Percentiles rank a stretch among this genome's conserved stretches.
These are phyloP conservation scores for Sus cebifrons DNA, from an alignment of 2,797 vertebrate species.

Conservation along the genomic window DNA sequence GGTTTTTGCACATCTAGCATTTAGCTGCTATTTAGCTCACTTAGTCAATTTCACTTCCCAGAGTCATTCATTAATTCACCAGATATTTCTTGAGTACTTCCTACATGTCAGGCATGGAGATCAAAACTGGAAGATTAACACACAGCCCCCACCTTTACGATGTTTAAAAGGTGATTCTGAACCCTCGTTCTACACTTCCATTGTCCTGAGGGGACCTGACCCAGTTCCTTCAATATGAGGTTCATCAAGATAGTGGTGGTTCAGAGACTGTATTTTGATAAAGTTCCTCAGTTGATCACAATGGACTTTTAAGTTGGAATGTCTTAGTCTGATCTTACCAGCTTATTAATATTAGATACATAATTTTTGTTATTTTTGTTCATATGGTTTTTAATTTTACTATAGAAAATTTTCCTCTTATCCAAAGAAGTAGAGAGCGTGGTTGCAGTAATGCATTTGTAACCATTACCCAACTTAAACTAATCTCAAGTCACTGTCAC, in stretches of 20 bases:
- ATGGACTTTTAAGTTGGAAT: background rate
- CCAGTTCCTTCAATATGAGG: background rate
- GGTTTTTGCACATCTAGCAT: constrained; percentile 37
- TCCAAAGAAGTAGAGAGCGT: background rate
- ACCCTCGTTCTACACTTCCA: background rate
- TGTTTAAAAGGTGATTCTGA: constrained; percentile 19
- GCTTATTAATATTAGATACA: constrained; percentile 9
- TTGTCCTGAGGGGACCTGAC: background rate
- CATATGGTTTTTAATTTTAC: constrained; percentile 42
- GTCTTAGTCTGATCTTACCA: background rate
- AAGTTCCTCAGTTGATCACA: background rate
- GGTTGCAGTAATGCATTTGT: background rate
- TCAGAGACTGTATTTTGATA: background rate
- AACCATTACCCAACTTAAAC: background rate
- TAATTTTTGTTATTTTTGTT: constrained; percentile 49
- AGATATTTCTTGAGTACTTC: constrained; percentile 54
- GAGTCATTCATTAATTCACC: constrained; percentile 42
- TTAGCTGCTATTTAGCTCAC: background rate
- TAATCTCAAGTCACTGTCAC: background rate
- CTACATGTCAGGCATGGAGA: background rate
- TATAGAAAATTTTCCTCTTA: background rate
- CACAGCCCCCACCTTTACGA: background rate
- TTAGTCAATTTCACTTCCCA: constrained; percentile 1
- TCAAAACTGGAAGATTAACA: background rate
- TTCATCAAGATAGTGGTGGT: background rate